phyloP scores from a whole-genome alignment of 2,888 invertebrate species.

The Andrena marginata region DNA sequence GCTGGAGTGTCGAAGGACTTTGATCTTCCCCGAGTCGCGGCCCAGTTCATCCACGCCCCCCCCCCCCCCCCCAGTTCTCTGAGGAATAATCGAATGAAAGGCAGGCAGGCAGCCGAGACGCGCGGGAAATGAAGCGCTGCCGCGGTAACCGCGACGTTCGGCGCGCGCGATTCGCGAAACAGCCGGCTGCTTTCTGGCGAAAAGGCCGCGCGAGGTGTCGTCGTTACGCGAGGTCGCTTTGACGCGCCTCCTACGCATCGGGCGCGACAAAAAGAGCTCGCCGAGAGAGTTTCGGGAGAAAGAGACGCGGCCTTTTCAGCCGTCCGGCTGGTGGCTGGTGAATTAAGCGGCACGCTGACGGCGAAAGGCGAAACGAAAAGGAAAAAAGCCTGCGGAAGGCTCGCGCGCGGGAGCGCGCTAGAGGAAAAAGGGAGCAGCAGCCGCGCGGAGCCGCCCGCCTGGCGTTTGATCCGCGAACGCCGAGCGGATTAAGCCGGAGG shows the following conservation, averaged over 20 bases:
- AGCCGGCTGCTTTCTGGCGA: slow-evolving; percentile 19
- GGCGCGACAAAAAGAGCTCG: slow-evolving; percentile 51
- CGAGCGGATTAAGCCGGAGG: slow-evolving; percentile 60
- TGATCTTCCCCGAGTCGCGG: not conserved
- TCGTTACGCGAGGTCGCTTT: slow-evolving; percentile 64
- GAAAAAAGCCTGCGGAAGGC: slow-evolving; percentile 8
- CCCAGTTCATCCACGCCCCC: not conserved
- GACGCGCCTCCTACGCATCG: slow-evolving; percentile 62
- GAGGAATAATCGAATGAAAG: not conserved
- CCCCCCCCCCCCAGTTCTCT: not conserved
- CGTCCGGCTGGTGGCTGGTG: slow-evolving; percentile 50
- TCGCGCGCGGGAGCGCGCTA: slow-evolving; percentile 33
- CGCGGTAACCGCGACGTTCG: slow-evolving; percentile 9
- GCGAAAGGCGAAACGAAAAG: slow-evolving; percentile 42
- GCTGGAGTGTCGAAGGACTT: not conserved
- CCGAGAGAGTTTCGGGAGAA: slow-evolving; percentile 38
- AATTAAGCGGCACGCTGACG: slow-evolving; percentile 59
- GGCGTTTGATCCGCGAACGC: slow-evolving; percentile 68
- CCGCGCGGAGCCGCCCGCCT: slow-evolving; percentile 21
- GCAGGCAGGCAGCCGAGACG: not conserved
- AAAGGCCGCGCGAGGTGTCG: slow-evolving; percentile 47
- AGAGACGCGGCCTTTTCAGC: slow-evolving; percentile 65
- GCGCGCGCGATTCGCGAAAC: slow-evolving; percentile 23
- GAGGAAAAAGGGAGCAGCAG: slow-evolving; percentile 6
- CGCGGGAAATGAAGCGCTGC: not conserved